Evolutionary conservation across 2,888 invertebrate species (phyloP).

Genomic region (Omphaloscelis lunosa): DNA sequence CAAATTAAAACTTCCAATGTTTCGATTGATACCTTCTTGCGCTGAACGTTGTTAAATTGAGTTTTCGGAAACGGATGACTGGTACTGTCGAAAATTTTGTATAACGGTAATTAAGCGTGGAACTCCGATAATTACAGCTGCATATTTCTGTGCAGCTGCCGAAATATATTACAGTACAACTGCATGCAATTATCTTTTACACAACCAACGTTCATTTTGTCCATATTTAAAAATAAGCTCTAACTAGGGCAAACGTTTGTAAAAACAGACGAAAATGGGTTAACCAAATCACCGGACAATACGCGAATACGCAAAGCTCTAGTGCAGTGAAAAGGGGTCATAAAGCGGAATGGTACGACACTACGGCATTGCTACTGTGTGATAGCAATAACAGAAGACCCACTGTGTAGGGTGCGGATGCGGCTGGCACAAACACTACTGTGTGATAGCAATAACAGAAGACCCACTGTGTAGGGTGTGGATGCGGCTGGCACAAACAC

Average conservation of each 20-base stretch:
- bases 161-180: conserved; percentile 5
- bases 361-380: conserved; percentile 22
- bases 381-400: conserved; percentile 32
- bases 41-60: conserved; percentile 54
- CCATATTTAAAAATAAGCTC: conserved; percentile 34
- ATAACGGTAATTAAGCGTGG: conserved; percentile 44
- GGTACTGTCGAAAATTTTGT: conserved; percentile 34
- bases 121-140: conserved; percentile 23
- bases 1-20: conserved; percentile 70
- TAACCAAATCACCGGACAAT: conserved; percentile 65
- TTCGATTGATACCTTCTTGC: conserved; percentile 67
- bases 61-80: conserved; percentile 46
- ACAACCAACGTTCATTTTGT: neutral
- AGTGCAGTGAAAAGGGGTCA: conserved; percentile 64
- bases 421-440: too few relatives aligned
- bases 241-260: conserved; percentile 53
- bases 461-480: neutral
- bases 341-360: conserved; percentile 61
- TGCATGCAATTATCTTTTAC: conserved; percentile 7
- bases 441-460: conserved; percentile 26
- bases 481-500: too few relatives aligned
- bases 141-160: conserved; percentile 1
- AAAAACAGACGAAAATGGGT: conserved; percentile 61
- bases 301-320: conserved; percentile 60
- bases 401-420: neutral